A percentile compares a stretch with the other conserved stretches of the same genome.
These are phyloP conservation scores for Brienomyrus longianalis DNA, from an alignment of 2,113 vertebrate genomes.

Conservation along the genomic window DNA sequence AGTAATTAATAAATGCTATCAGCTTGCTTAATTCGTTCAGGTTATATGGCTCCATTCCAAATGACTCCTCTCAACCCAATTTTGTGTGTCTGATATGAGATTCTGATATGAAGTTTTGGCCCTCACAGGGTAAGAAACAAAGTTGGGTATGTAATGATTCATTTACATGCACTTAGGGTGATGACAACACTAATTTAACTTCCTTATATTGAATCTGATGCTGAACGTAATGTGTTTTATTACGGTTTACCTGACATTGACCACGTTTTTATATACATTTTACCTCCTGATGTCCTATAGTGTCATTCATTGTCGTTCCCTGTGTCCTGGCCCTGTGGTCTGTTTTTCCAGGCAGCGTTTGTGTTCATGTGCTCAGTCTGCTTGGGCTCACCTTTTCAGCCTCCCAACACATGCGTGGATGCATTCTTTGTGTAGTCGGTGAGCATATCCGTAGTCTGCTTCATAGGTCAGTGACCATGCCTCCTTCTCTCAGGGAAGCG, in stretches of 20 bases:
- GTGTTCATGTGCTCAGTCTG: neutral
- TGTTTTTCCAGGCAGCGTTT: neutral
- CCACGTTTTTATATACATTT: neutral
- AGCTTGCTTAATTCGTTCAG: neutral
- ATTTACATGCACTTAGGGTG: neutral
- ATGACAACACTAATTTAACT: neutral
- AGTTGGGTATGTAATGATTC: neutral
- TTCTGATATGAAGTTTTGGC: neutral
- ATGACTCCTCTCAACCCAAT: neutral
- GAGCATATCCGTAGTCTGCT: neutral
- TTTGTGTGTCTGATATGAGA: neutral
- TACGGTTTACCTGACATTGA: neutral
- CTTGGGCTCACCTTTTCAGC: neutral
- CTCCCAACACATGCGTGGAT: neutral
- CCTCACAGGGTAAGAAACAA: neutral
- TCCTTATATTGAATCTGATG: neutral
- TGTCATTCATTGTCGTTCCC: neutral
- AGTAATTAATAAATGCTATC: neutral
- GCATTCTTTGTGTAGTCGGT: neutral
- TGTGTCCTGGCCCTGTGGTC: neutral
- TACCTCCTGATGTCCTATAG: neutral
- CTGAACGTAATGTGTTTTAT: neutral
- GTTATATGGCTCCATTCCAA: neutral
- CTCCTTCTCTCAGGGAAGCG: neutral
- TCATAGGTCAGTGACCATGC: neutral